Evolutionary conservation across 2,113 vertebrate species (phyloP), one percentile per base, ranked within the genome.

Genomic region (Neolamprologus longior): DNA sequence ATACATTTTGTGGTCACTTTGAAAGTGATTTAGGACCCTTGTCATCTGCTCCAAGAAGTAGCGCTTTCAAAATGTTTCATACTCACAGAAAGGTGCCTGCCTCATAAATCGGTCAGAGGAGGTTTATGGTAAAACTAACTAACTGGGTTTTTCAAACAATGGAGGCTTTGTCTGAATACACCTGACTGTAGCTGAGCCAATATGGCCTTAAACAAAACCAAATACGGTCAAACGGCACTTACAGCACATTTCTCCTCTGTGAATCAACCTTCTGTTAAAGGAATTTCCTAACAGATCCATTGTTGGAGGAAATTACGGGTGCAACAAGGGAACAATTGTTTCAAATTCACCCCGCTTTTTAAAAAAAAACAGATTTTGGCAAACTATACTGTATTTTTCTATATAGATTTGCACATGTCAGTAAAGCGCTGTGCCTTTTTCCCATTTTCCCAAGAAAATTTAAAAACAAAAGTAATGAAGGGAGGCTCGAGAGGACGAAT

Each of bases 111-210:
- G 17, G 54, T 90, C 80, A 80, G 68, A 87, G 63, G 68, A 57
- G 24, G 73, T 92, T 94, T 89, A 87, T 88, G 83, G 89, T 82
- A 73, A 90, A 94, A 90, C 55, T 71, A 90, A 89, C 86, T 86
- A 91, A 68, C 66, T 84, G 52, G 40, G 35, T 73, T 33, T 83
- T 84, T 57, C 47, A 40, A 88, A 94, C 91, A 95, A 90, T 92
- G 79, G 80, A 57, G 80, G 33, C 92, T 89, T 91, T 95, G 89
- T 93, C 58, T 86, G 31, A 35, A n/a, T 42, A 63, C 86, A 95
- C 93, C 92, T 95, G 88, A 91, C 86, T 89, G 79, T 35, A 86
- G 76, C 83, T 14, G 17, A 86, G 61, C 82, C 90, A 88, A 79
- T 68, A 21, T 7, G 31, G 17, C 21, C 42, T 90, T 68, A 86